Conservation (phyloP, 2,113 vertebrate species). For the Physeter macrocephalus region DNA sequence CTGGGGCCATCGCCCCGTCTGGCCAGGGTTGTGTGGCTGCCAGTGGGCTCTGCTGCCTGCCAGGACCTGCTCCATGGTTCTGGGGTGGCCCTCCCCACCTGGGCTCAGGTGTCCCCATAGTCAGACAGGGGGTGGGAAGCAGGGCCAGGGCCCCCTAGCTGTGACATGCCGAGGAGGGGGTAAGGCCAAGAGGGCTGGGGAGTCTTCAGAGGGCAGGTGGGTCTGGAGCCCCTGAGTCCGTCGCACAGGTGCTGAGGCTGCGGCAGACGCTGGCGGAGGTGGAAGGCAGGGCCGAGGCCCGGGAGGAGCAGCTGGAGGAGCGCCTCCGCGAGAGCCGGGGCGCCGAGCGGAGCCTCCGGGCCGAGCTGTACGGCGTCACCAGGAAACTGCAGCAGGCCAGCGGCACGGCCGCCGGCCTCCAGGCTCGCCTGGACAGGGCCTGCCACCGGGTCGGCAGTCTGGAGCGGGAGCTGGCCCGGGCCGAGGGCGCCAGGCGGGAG, state of each 20-base stretch:
- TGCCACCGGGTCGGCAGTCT: constrained; percentile 68
- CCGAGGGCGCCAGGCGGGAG: constrained; percentile 63
- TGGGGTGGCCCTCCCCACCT: too few species aligned
- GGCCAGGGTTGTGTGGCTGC: background rate
- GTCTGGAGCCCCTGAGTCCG: background rate
- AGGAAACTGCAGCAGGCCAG: constrained; percentile 49
- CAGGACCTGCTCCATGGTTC: fast-evolving
- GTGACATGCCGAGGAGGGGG: background rate
- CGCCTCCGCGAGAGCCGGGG: constrained; percentile 68
- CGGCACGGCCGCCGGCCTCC: constrained; percentile 62
- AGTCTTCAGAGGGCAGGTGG: background rate
- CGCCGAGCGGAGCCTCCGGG: constrained; percentile 36
- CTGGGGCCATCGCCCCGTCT: background rate
- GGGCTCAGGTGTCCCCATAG: background rate
- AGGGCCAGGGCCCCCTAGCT: background rate
- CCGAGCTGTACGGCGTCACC: background rate
- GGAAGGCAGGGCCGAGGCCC: constrained; percentile 64
- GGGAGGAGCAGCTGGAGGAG: constrained; percentile 68
- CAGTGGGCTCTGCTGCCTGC: too few species aligned
- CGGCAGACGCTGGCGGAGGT: constrained; percentile 76
- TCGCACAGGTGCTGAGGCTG: constrained; percentile 77
- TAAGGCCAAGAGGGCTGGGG: fast-evolving
- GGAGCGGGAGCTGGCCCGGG: constrained; percentile 78
- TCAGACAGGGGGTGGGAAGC: fast-evolving
- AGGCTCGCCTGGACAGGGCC: constrained; percentile 65